Conservation (phyloP, 2,797 vertebrate species). For the Manis crassicaudata region DNA sequence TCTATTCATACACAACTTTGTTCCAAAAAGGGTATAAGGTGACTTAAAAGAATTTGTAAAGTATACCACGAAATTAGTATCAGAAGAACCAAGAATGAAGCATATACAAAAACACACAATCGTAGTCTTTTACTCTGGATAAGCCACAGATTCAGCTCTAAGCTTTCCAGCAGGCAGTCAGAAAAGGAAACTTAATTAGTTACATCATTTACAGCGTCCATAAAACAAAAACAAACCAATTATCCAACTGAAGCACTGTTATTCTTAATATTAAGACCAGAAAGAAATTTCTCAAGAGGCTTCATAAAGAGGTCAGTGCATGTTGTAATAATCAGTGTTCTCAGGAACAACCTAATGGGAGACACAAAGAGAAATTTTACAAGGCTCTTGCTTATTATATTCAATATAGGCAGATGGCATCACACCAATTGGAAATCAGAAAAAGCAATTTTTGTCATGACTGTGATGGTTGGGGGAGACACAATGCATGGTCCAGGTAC, state of each 20-base stretch:
- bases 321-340: neutral
- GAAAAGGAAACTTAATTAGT: slow-evolving; percentile 44
- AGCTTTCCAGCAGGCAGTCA: slow-evolving; percentile 7
- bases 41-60: slow-evolving; percentile 8
- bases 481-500: neutral
- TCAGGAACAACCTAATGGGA: neutral
- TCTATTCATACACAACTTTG: neutral
- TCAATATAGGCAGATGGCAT: neutral
- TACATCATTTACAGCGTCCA: neutral
- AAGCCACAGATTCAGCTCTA: slow-evolving; percentile 27
- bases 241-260: slow-evolving; percentile 38
- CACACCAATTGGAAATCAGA: slow-evolving; percentile 25
- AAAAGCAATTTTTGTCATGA: slow-evolving; percentile 35
- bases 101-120: neutral
- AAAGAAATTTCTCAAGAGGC: slow-evolving; percentile 43
- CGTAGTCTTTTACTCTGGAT: neutral
- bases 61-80: slow-evolving; percentile 27
- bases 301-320: slow-evolving; percentile 28
- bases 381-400: neutral
- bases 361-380: slow-evolving; percentile 16
- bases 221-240: slow-evolving; percentile 62
- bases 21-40: slow-evolving; percentile 48
- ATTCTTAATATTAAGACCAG: slow-evolving; percentile 49
- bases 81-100: slow-evolving; percentile 8
- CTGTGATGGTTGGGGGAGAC: neutral